These are phyloP conservation scores for Resseliella maxima DNA, from an alignment of 2,888 invertebrate genomes.

Conservation along the genomic window DNA sequence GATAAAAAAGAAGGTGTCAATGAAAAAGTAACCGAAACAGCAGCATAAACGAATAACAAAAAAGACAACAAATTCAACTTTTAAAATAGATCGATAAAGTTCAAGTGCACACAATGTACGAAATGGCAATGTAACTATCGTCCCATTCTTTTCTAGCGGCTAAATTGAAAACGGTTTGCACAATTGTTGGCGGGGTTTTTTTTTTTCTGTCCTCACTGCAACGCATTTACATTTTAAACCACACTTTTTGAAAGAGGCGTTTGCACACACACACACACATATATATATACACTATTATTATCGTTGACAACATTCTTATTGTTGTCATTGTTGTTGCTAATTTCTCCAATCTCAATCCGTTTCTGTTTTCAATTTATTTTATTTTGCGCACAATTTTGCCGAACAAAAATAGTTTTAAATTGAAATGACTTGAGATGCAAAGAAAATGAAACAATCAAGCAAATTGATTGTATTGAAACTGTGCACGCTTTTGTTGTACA, in stretches of 20 bases:
- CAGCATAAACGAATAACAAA: background rate
- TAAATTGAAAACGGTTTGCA: background rate
- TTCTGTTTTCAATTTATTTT: background rate
- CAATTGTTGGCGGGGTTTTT: background rate
- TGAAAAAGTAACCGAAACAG: background rate
- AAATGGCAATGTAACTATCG: slow-evolving; percentile 1
- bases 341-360: background rate
- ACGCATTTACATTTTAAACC: background rate
- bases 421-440: background rate
- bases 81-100: slow-evolving; percentile 55
- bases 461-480: background rate
- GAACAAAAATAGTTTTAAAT: slow-evolving; percentile 48
- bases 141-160: background rate
- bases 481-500: background rate
- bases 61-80: background rate
- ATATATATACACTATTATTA: background rate
- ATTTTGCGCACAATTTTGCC: background rate
- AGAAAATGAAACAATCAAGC: background rate
- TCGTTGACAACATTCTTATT: slow-evolving; percentile 3
- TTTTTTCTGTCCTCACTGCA: too few relatives aligned
- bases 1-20: background rate
- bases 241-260: background rate
- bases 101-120: slow-evolving; percentile 46
- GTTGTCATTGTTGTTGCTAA: background rate
- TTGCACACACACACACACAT: too few relatives aligned